A percentile compares a stretch with the other conserved stretches of the same genome.
phyloP scores from a whole-genome alignment of 2,797 vertebrate species.

The Buphagus erythrorhynchus region DNA sequence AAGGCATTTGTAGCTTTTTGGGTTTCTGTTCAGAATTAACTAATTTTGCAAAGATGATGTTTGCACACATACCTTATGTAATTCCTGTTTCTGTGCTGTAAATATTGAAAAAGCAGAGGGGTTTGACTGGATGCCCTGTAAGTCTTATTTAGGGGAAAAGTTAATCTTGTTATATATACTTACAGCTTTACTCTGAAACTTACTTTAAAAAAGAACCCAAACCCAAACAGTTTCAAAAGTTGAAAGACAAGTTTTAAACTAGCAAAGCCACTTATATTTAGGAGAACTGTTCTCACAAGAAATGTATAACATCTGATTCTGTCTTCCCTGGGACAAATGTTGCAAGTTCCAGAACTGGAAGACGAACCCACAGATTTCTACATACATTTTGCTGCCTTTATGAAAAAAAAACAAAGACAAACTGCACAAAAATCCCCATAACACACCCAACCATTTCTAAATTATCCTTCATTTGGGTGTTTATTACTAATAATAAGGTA shows the following conservation, averaged over 20 bases:
- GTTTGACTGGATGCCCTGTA: slow-evolving; percentile 7
- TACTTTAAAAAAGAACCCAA: neutral
- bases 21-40: slow-evolving; percentile 62
- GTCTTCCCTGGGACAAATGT: neutral
- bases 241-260: neutral
- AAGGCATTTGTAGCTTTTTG: slow-evolving; percentile 50
- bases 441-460: neutral
- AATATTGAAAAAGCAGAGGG: slow-evolving; percentile 64
- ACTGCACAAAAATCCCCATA: neutral
- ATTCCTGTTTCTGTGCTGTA: slow-evolving; percentile 64
- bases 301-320: neutral
- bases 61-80: slow-evolving; percentile 34
- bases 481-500: too few species aligned
- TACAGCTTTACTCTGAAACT: neutral
- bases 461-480: too few species aligned
- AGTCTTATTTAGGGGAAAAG: slow-evolving; percentile 6
- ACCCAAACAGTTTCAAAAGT: neutral
- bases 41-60: slow-evolving; percentile 55
- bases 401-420: neutral
- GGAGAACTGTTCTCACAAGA: neutral
- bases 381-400: neutral
- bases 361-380: neutral
- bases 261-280: neutral
- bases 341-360: neutral
- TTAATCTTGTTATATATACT: slow-evolving; percentile 36